These are phyloP conservation scores for Neopipo cinnamomea DNA, from an alignment of 2,113 vertebrate genomes.

Conservation along the genomic window DNA sequence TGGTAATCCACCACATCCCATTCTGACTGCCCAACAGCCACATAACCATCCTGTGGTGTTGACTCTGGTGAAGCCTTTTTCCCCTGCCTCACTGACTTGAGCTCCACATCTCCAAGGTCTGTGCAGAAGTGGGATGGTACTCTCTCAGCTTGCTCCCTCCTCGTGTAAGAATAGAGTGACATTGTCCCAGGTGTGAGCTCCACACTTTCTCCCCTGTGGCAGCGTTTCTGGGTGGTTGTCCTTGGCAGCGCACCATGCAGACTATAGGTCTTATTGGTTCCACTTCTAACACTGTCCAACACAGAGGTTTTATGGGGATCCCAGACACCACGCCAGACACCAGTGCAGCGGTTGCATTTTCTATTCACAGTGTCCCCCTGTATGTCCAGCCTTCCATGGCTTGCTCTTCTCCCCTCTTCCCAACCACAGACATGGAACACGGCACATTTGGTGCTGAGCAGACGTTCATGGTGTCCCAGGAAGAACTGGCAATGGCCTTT, in stretches of 20 bases:
- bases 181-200: not conserved
- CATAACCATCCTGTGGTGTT: not conserved
- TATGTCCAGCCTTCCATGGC: not conserved
- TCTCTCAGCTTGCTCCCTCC: not conserved
- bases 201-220: accelerated
- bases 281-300: not conserved
- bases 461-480: accelerated
- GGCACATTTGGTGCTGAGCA: not conserved
- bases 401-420: not conserved
- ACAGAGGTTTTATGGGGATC: accelerated
- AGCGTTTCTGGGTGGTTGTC: accelerated
- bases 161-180: accelerated
- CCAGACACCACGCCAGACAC: accelerated
- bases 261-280: not conserved
- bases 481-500: not conserved
- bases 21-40: accelerated
- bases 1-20: not conserved
- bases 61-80: not conserved
- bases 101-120: not conserved
- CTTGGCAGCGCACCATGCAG: accelerated
- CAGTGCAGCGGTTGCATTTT: not conserved
- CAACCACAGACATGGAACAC: not conserved
- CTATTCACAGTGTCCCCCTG: not conserved
- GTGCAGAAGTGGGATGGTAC: not conserved
- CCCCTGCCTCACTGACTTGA: accelerated